phyloP scores from a whole-genome alignment of 1,140 invertebrate species.

The Pomacea maculata region DNA sequence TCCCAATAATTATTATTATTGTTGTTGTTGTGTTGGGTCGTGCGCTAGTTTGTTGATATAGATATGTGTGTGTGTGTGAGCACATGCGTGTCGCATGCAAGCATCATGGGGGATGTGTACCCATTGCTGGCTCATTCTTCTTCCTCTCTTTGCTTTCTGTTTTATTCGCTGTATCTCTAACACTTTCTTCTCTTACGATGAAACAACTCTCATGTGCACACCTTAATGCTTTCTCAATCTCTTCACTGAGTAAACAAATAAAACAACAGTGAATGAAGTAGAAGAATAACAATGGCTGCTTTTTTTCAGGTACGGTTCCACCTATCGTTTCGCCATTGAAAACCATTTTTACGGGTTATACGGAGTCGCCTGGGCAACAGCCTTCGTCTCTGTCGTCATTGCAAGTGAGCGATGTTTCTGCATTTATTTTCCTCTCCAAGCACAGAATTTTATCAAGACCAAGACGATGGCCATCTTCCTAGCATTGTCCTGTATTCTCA shows the following conservation, averaged over 20 bases:
- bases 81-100: too few relatives aligned
- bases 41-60: too few relatives aligned
- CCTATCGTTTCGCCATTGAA: neutral
- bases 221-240: too few relatives aligned
- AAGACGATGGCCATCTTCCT: constrained; percentile 7
- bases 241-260: too few relatives aligned
- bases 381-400: constrained; percentile 6
- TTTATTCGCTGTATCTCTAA: too few relatives aligned
- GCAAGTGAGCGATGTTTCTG: constrained; percentile 16
- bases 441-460: neutral
- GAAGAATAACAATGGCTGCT: neutral
- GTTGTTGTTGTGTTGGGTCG: too few relatives aligned
- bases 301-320: constrained; percentile 1
- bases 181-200: too few relatives aligned
- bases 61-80: neutral
- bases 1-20: too few relatives aligned
- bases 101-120: neutral
- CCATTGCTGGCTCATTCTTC: neutral
- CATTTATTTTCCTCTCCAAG: constrained; percentile 5
- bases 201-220: too few relatives aligned
- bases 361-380: constrained; percentile 2
- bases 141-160: neutral
- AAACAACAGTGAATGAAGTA: too few relatives aligned
- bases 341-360: constrained; percentile 4
- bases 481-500: neutral